phyloP scores from a whole-genome alignment of 2,113 vertebrate genomes.

The Callionymus lyra region DNA sequence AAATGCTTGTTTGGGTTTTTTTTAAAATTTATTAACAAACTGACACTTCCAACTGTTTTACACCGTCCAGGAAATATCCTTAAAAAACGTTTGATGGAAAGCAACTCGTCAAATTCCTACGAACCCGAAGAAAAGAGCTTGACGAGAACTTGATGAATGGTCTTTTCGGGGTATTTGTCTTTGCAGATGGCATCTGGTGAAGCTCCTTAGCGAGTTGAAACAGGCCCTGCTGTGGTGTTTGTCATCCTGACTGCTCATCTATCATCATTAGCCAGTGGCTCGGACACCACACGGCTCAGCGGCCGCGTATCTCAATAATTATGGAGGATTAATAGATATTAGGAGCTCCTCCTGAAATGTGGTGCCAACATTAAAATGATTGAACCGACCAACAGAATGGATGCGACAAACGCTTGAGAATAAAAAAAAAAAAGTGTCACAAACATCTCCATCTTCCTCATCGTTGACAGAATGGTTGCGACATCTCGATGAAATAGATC shows the following conservation, averaged over 20 bases:
- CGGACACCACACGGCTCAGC: slow-evolving; percentile 35
- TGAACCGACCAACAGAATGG: too few species aligned
- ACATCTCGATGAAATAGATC: too few species aligned
- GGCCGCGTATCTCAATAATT: slow-evolving; percentile 48
- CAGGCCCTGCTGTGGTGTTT: slow-evolving; percentile 55
- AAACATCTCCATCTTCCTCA: too few species aligned
- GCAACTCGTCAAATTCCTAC: too few species aligned
- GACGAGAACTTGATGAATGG: slow-evolving; percentile 30
- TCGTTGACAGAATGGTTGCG: too few species aligned
- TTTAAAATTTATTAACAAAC: too few species aligned
- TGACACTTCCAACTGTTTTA: too few species aligned
- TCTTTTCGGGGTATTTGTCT: slow-evolving; percentile 43
- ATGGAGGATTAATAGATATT: slow-evolving; percentile 47
- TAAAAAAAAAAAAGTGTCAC: too few species aligned
- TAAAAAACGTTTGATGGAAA: too few species aligned
- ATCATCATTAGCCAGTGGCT: slow-evolving; percentile 59
- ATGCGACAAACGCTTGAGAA: too few species aligned
- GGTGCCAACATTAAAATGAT: slow-evolving; percentile 6
- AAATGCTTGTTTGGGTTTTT: too few species aligned
- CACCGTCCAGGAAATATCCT: too few species aligned
- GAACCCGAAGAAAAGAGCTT: background rate
- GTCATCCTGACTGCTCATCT: slow-evolving; percentile 56
- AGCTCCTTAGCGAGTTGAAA: slow-evolving; percentile 48
- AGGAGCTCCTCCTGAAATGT: slow-evolving; percentile 16
- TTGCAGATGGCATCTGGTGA: slow-evolving; percentile 45